These are phyloP conservation scores for Strix aluco DNA, from an alignment of 2,113 vertebrate species.

Conservation along the genomic window DNA sequence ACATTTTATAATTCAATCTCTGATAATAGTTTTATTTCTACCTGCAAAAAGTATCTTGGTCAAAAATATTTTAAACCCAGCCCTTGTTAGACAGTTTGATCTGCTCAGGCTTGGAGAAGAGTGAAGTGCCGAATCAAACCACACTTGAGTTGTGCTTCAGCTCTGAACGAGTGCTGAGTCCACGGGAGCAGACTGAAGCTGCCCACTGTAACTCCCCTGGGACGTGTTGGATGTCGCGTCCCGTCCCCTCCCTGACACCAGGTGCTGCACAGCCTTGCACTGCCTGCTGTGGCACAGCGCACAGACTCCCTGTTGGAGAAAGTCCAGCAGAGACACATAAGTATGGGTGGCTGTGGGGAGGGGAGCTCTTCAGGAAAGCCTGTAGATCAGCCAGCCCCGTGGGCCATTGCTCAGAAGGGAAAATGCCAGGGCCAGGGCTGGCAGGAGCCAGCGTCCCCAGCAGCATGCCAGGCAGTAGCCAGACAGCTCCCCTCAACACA, in stretches of 20 bases:
- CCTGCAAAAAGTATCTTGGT: neutral
- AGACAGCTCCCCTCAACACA: too few species aligned
- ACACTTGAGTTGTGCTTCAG: neutral
- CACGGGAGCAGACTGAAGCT: fast-evolving
- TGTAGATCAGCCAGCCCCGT: fast-evolving
- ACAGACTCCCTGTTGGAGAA: fast-evolving
- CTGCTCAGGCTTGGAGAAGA: neutral
- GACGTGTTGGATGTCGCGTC: neutral
- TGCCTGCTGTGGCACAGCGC: neutral
- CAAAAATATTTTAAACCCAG: neutral
- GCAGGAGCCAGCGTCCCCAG: neutral
- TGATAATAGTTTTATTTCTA: neutral
- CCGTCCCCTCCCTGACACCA: neutral
- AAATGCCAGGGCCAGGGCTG: neutral
- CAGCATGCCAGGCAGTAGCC: fast-evolving
- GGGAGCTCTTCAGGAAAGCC: neutral
- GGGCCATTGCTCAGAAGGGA: fast-evolving
- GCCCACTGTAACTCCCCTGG: fast-evolving
- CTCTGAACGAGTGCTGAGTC: neutral
- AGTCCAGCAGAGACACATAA: neutral
- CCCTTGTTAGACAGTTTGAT: neutral
- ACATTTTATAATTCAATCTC: neutral
- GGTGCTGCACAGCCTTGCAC: fast-evolving
- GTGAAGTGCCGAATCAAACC: neutral
- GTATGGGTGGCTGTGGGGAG: fast-evolving